Percentiles rank a stretch among this genome's conserved stretches.
These are phyloP conservation scores for Synergus itoensis DNA, from an alignment of 2,888 invertebrate species.

Conservation along the genomic window DNA sequence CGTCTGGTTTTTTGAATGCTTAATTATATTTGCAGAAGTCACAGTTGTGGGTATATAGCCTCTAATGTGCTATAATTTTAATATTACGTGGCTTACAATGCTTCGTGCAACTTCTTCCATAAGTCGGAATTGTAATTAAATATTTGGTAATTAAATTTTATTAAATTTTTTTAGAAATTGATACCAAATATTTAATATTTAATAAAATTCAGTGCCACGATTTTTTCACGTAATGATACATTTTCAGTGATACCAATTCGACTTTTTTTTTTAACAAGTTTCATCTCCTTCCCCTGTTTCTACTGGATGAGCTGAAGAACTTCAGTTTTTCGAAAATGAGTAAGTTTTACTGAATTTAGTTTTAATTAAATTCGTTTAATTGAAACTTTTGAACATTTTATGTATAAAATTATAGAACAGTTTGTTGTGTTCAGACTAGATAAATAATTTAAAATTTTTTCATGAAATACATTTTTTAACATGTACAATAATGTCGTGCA, in stretches of 20 bases:
- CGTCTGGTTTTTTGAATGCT: background rate
- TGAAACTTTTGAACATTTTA: too few species aligned
- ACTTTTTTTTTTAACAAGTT: background rate
- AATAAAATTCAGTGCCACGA: background rate
- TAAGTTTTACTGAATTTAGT: background rate
- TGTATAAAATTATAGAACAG: background rate
- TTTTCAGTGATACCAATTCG: background rate
- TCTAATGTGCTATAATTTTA: background rate
- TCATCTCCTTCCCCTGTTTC: background rate
- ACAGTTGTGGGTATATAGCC: background rate
- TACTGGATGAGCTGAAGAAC: background rate
- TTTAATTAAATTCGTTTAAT: background rate
- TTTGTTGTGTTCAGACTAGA: too few species aligned
- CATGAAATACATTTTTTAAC: too few species aligned
- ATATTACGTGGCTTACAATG: background rate
- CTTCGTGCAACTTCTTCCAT: background rate
- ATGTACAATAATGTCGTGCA: too few species aligned
- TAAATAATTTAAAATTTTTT: too few species aligned
- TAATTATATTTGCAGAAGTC: background rate
- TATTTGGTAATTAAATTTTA: background rate
- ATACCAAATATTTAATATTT: background rate
- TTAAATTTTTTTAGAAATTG: background rate
- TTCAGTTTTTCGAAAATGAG: background rate
- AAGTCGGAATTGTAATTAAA: background rate
- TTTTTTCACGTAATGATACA: background rate